Evolutionary conservation across 1,140 invertebrate species (phyloP), one percentile per base, ranked within the genome.

Genomic region (Idris sp.): DNA sequence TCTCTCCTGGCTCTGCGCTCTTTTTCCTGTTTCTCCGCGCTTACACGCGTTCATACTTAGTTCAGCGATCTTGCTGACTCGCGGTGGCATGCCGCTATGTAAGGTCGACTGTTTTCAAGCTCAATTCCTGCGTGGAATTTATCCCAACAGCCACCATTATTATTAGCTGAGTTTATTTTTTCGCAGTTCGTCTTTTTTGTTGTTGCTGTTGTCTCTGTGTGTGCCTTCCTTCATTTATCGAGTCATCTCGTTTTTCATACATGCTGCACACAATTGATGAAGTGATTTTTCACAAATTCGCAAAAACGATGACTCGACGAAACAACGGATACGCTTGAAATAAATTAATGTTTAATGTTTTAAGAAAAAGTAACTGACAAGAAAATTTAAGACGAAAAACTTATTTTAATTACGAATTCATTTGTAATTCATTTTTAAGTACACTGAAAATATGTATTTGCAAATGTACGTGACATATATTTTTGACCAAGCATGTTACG

Each of bases 31-130:
- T 74, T 68, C 72, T 56, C 72, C 72, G 72, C 72, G 62, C 62
- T 74, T 74, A 74, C 72, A 74, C 72, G 72, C 72, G 72, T 74
- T 74, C 72, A 38, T 74, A 74, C 72, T 74, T 74, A 68, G 72
- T 74, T 74, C 72, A 74, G 62, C 72, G 58, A 74, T 74, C 72
- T 56, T 74, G 62, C 72, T 68, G 72, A 68, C 72, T 74, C 62
- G n/a, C n/a, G 72, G 72, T 74, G 64, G 72, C 72, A 68, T 51
- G 72, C 71, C 64, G 72, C 72, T 68, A 69, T 67, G 72, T 64
- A 64, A 69, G 72, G 64, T 69, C 72, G 72, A 69, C 59, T 69
- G 64, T 69, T 69, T n/a, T 64, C 72, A 40, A 48, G 62, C 58
- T 74, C 56, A 62, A 69, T 69, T 54, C 72, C 43, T 28, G 41